Conservation (phyloP, 2,113 vertebrate genomes). For the Eulemur macaco region DNA sequence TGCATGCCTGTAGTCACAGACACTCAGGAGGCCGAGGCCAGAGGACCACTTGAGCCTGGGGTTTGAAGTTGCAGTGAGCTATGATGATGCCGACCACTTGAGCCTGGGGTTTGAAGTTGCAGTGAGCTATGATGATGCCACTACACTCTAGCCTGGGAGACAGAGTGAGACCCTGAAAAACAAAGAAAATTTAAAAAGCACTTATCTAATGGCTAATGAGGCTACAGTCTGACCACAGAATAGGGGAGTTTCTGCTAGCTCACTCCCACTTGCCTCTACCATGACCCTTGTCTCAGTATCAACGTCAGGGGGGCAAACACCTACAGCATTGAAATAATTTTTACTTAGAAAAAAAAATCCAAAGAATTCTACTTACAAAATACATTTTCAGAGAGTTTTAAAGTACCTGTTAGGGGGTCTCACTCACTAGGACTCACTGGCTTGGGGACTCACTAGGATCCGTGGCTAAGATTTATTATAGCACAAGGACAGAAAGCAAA, state of each 20-base stretch:
- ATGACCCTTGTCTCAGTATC: neutral
- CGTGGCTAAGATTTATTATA: neutral
- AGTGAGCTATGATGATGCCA: no score
- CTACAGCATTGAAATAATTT: neutral
- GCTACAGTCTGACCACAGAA: neutral
- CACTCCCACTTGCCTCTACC: neutral
- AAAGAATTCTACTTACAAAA: neutral
- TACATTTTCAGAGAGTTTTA: neutral
- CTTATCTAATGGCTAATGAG: neutral
- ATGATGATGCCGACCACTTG: no score
- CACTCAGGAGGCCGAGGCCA: no score
- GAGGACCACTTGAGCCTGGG: no score
- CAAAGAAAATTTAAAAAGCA: neutral
- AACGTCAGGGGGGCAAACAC: neutral
- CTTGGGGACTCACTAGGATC: neutral
- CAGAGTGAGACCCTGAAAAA: no score
- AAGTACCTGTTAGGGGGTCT: neutral
- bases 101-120: no score
- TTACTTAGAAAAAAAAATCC: neutral
- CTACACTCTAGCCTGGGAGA: no score
- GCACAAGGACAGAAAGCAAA: neutral
- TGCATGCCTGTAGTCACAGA: no score
- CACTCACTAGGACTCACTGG: neutral
- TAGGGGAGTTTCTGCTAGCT: neutral
- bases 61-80: no score